Percentiles rank a stretch among this genome's conserved stretches.
phyloP scores from a whole-genome alignment of 1,140 invertebrate genomes.

The Ptiloglossa arizonensis region DNA sequence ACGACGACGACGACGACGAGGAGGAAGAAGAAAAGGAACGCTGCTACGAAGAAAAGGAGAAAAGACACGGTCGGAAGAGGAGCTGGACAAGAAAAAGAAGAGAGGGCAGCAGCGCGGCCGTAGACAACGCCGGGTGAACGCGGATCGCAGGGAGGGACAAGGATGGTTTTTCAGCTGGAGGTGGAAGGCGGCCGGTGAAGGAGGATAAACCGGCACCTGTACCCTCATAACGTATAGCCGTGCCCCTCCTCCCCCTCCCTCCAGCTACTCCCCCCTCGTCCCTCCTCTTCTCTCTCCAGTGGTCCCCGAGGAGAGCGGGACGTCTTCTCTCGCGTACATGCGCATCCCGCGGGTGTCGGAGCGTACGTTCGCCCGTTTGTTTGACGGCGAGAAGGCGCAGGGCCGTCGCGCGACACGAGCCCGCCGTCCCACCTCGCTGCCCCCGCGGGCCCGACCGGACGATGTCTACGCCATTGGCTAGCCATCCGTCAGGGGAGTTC shows the following conservation, averaged over 20 bases:
- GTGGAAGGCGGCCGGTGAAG: conserved; percentile 28
- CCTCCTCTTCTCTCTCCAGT: background rate
- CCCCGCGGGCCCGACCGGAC: background rate
- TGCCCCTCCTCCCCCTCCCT: conserved; percentile 27
- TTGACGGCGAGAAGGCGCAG: conserved; percentile 59
- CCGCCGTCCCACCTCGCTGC: background rate
- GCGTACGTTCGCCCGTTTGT: conserved; percentile 53
- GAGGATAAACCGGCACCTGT: conserved; percentile 69
- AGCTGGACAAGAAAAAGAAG: background rate
- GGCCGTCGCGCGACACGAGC: conserved; percentile 56
- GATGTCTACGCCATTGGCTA: conserved; percentile 51
- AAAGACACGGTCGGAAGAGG: conserved; percentile 3
- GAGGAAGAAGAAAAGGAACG: background rate
- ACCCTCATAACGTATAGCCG: conserved; percentile 66
- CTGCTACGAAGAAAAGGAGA: conserved; percentile 1
- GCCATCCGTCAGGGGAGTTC: conserved; percentile 60
- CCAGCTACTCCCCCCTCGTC: too few relatives aligned
- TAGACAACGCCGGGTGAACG: conserved; percentile 56
- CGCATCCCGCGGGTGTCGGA: conserved; percentile 58
- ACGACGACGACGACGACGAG: conserved; percentile 18
- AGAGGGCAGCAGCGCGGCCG: conserved; percentile 30
- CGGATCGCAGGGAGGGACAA: conserved; percentile 27
- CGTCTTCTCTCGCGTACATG: conserved; percentile 41
- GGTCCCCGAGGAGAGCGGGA: conserved; percentile 22
- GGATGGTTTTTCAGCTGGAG: conserved; percentile 39